Conservation (phyloP, 2,888 invertebrate genomes). For the Torymus tubicola region DNA sequence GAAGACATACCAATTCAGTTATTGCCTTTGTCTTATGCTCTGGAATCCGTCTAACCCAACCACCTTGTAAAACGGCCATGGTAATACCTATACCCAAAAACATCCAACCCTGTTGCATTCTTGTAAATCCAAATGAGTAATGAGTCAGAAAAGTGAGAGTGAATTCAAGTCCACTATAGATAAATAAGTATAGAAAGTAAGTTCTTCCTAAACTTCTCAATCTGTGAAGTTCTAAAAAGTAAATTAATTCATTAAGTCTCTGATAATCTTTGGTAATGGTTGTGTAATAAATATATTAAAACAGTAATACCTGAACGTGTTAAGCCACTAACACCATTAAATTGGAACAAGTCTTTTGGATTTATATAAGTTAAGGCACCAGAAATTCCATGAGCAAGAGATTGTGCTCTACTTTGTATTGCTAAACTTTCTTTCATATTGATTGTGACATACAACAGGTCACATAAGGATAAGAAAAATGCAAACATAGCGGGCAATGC, state of each 20-base stretch:
- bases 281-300: conserved; percentile 65
- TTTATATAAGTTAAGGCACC: conserved; percentile 83
- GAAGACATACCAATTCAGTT: conserved; percentile 79
- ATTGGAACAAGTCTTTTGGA: conserved; percentile 79
- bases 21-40: conserved; percentile 84
- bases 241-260: conserved; percentile 55
- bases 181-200: conserved; percentile 94
- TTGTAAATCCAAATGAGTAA: conserved; percentile 91
- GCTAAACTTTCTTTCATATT: conserved; percentile 89
- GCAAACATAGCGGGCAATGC: conserved; percentile 89
- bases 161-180: conserved; percentile 98
- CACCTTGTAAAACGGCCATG: conserved; percentile 95
- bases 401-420: conserved; percentile 83
- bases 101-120: conserved; percentile 99
- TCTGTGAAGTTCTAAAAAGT: conserved; percentile 80
- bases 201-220: conserved; percentile 84
- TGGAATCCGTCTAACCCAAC: conserved; percentile 89
- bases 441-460: conserved; percentile 85
- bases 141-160: conserved; percentile 98
- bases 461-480: conserved; percentile 84
- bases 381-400: conserved; percentile 82
- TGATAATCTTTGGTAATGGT: conserved; percentile 22
- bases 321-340: conserved; percentile 77
- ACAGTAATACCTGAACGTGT: conserved; percentile 70
- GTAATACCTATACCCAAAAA: conserved; percentile 94